Evolutionary conservation across 1,140 invertebrate species (phyloP), one percentile per base, ranked within the genome.

Genomic region (Aphelinus certus): DNA sequence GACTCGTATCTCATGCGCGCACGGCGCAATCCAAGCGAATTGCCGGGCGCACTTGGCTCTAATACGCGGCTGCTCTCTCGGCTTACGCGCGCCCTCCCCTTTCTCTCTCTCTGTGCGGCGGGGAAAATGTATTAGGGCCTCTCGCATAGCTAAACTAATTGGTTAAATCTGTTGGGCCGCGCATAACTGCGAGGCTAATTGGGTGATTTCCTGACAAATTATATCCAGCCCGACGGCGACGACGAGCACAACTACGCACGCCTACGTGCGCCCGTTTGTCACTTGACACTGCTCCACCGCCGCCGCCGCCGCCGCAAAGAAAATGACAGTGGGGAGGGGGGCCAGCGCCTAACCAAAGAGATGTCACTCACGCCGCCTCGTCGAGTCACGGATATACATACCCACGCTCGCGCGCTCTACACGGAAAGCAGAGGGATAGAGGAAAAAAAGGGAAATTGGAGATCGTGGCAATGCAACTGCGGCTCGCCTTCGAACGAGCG

Each of bases 141-240:
- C 84, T 87, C 85, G 83, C 86, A 87, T 88, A 87, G 84, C 87
- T 85, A 85, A 87, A 87, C 86, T 87, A 87, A 88, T 88, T 88
- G 86, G 87, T 87, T 88, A 88, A 88, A 87, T 88, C 87, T 87
- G 87, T 87, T 86, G 86, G 86, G 84, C 85, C 86, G 84, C 26
- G 26, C 87, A 88, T 88, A 88, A 87, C 86, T 86, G 82, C 84
- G 80, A 87, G 87, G 86, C 87, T 88, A 88, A 88, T 88, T 87
- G 86, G 87, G 85, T 88, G 86, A 87, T 88, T 87, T 85, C 85
- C 85, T 88, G 86, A 88, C 86, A 88, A 88, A 88, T 88, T 88
- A 87, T 87, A 88, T 86, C 84, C 81, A 86, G 82, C 83, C 83
- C 26, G 10, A 48, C 51, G 61, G 48, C 61, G 85, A 85, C 85